phyloP scores from a whole-genome alignment of 2,113 vertebrate species.

The Coracopsis vasa region DNA sequence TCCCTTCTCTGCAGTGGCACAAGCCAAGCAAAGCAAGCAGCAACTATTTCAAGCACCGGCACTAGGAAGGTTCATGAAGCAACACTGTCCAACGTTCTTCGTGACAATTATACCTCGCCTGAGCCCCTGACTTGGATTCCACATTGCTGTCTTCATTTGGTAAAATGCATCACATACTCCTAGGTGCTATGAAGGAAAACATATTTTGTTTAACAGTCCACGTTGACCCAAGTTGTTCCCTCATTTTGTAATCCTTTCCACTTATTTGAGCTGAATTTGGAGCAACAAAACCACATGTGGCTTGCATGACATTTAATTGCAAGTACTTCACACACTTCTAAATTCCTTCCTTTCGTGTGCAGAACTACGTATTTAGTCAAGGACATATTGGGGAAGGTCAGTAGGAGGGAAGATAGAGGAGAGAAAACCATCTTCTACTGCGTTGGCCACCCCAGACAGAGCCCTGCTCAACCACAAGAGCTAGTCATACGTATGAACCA shows the following conservation, averaged over 20 bases:
- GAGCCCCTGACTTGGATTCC: not conserved
- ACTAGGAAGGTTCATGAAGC: not conserved
- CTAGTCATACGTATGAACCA: not conserved
- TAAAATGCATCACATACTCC: not conserved
- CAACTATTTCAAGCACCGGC: not conserved
- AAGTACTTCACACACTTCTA: slow-evolving; percentile 46
- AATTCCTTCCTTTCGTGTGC: slow-evolving; percentile 63
- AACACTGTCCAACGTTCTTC: not conserved
- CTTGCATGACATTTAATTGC: slow-evolving; percentile 61
- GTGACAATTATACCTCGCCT: not conserved
- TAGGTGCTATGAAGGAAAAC: slow-evolving; percentile 36
- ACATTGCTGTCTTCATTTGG: not conserved
- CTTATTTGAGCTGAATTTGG: slow-evolving; percentile 51
- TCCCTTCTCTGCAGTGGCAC: not conserved
- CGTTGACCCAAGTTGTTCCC: slow-evolving; percentile 48
- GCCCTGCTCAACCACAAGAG: not conserved
- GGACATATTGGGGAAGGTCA: slow-evolving; percentile 17
- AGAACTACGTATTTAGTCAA: slow-evolving; percentile 12
- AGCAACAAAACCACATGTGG: slow-evolving; percentile 63
- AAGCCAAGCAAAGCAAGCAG: slow-evolving; percentile 15
- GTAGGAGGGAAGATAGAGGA: not conserved
- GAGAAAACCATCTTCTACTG: not conserved
- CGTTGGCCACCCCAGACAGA: not conserved
- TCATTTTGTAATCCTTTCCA: slow-evolving; percentile 60
- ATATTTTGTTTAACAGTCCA: slow-evolving; percentile 20